Base-by-base conservation (phyloP, 2,888 invertebrate species). In the Pyralis farinalis region DNA sequence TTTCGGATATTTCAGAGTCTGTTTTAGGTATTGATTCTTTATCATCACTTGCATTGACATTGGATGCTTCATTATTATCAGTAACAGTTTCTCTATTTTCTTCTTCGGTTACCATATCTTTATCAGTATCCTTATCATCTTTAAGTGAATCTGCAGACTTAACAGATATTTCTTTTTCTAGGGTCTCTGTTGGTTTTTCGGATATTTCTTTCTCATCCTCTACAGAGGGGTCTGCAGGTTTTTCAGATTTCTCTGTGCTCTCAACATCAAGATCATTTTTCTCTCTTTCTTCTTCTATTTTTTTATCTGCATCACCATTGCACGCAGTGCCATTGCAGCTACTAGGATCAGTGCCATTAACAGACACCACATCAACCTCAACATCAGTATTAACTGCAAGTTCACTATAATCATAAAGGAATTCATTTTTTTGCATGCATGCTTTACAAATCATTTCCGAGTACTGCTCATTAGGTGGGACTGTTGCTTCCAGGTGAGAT, bases 361-460 rank as follows among this genome's bases (percentile, higher is more conserved):
- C 46, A 43, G 47, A 49, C 25, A 58, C 40, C 37, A 69, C 50
- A 51, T 77, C 75, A 38, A 77, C 58, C 49, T 73, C 61, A 43
- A 46, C 44, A 46, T 81, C 81, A 54, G 46, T 50, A 55, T 75
- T 78, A 10, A 85, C 70, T 52, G 86, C 76, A 37, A 91, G 61
- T 0, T 82, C 82, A 45, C 91, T 90, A 64, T 97, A 97, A 63
- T 92, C 90, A 71, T 93, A 90, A 10, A 97, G 78, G 69, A 97
- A 96, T 7, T 91, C 86, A 79, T 95, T 92, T 41, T 91, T 90
- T n/a, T 91, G 86, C 91, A 96, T 94, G 64, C 97, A 98, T 1
- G 61, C 71, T 38, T 91, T 92, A 71, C 97, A 98, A 38, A 96
- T 91, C 93, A 97, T 94, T 89, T 98, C 97, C 37, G 92, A 90